These are phyloP conservation scores for Brachionus rubens DNA, from an alignment of 1,140 invertebrate genomes.

Conservation along the genomic window DNA sequence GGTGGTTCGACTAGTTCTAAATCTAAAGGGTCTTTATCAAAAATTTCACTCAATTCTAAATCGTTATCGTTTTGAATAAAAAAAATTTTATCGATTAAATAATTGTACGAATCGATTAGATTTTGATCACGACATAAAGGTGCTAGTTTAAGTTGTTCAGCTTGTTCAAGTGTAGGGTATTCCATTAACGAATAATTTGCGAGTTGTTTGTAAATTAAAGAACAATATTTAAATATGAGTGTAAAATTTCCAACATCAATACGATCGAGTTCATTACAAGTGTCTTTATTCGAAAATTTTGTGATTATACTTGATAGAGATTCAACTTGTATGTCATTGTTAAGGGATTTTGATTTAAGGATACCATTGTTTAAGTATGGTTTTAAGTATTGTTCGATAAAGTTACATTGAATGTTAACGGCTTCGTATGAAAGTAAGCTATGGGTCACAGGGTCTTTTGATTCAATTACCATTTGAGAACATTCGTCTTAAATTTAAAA, in stretches of 20 bases:
- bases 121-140: conserved; percentile 6
- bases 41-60: conserved; percentile 1
- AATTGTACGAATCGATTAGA: conserved; percentile 30
- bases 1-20: conserved; percentile 27
- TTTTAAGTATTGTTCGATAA: conserved; percentile 42
- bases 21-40: neutral
- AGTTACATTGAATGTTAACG: conserved; percentile 16
- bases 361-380: neutral
- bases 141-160: neutral
- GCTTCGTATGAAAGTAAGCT: conserved; percentile 34
- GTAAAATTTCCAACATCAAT: conserved; percentile 42
- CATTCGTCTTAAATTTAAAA: conserved; percentile 15
- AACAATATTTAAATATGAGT: conserved; percentile 20
- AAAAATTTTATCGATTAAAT: conserved; percentile 30
- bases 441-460: neutral
- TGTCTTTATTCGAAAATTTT: conserved; percentile 39
- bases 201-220: neutral
- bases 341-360: neutral
- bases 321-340: conserved; percentile 17
- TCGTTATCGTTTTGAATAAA: neutral
- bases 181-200: neutral
- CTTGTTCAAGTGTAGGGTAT: neutral
- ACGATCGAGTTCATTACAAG: conserved; percentile 4
- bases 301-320: conserved; percentile 35
- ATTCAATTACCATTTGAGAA: conserved; percentile 35